Base-by-base conservation (phyloP, 2,888 invertebrate species). In the Chalcosyrphus nemorum region DNA sequence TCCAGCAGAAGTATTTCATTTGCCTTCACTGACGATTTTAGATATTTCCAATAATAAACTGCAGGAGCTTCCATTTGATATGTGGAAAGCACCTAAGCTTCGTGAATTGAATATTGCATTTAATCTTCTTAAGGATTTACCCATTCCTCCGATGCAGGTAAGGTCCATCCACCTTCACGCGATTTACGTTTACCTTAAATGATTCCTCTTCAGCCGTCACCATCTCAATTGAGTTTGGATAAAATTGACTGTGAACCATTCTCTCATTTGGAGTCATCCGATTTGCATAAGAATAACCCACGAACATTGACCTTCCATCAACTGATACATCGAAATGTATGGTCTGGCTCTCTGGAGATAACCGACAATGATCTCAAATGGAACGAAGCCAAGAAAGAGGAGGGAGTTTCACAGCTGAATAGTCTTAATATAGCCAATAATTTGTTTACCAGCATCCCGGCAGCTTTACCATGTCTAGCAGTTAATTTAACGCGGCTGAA, bases 1-100 rank as follows among this genome's bases (percentile, higher is more conserved):
- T 9, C 98, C 98, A 0, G 93, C 95, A 2, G 95, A 95, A 66
- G 92, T 99, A 27, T 98, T 98, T 92, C 93, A 94, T 4, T 93
- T 99, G 65, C 96, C 97, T 0, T 92, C 94, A 0, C 92, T 99
- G 41, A 93, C 94, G 9, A 95, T 95, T 1, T 93, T 99, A 86
- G 98, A 99, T 91, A 94, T 98, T n/a, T 97, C 98, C 0, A 97
- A 98, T 92, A 99, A 99, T 92, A 97, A 97, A 91, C 92, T 99
- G 68, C 95, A 96, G 86, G 92, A 93, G 56, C 92, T 99, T 68
- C 98, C 98, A 0, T 94, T 95, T 72, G 94, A 94, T 86, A 92
- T 99, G 92, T 99, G 98, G 98, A 92, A 94, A 11, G 95, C 98
- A 0, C 96, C 97, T 0, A 95, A 95, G 76, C 92, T 99, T 54